Conservation (phyloP, 2,113 vertebrate species). For the Myocastor coypus region DNA sequence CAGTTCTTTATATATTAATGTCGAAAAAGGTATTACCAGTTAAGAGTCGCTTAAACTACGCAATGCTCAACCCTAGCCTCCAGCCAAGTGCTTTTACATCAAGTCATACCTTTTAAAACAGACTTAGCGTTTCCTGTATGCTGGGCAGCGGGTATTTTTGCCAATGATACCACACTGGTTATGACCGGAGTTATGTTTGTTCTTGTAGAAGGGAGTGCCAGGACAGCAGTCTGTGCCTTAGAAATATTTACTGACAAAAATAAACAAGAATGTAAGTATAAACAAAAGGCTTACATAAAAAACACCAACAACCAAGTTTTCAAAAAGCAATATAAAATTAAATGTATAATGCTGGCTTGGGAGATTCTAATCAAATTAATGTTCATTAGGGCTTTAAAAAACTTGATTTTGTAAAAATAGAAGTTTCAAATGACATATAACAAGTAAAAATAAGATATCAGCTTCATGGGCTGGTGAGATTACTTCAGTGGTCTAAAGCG, state of each 20-base stretch:
- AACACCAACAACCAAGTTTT: constrained; percentile 43
- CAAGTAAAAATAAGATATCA: constrained; percentile 50
- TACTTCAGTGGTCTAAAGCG: no score
- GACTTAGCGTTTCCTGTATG: constrained; percentile 86
- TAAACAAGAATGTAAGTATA: constrained; percentile 73
- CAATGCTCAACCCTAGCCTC: background rate
- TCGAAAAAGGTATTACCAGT: background rate
- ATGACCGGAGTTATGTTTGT: constrained; percentile 94
- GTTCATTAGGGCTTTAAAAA: constrained; percentile 18
- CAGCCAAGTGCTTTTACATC: constrained; percentile 45
- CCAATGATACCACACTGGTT: constrained; percentile 95
- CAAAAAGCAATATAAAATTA: constrained; percentile 47
- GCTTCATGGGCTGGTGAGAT: no score
- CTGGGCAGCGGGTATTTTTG: constrained; percentile 88
- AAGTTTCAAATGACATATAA: constrained; percentile 57
- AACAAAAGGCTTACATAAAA: constrained; percentile 51
- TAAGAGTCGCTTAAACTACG: background rate
- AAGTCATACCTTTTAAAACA: constrained; percentile 89
- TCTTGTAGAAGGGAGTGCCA: constrained; percentile 81
- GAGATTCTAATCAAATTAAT: constrained; percentile 43
- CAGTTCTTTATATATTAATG: background rate
- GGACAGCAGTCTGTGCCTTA: constrained; percentile 82
- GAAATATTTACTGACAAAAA: constrained; percentile 86
- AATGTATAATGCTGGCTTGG: background rate
- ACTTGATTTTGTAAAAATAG: constrained; percentile 57